A percentile compares a stretch with the other conserved stretches of the same genome.
These are phyloP conservation scores for Drosophila albomicans DNA, from an alignment of 1,140 invertebrate species.

Conservation along the genomic window DNA sequence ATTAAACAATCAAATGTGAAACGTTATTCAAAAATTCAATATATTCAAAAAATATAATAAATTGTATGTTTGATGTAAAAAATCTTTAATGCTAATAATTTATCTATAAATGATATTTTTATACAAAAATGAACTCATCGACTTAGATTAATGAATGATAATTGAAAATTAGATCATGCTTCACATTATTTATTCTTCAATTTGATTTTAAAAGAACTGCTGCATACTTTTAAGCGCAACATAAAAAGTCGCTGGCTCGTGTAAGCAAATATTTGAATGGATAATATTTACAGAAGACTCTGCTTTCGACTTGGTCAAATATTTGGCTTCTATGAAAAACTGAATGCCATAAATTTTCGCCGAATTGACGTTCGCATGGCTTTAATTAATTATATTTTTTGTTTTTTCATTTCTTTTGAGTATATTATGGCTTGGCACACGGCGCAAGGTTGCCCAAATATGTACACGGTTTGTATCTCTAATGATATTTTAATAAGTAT, in stretches of 20 bases:
- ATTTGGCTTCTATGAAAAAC: constrained; percentile 70
- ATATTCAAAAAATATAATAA: background rate
- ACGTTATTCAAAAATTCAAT: background rate
- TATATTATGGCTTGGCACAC: background rate
- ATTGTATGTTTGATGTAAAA: background rate
- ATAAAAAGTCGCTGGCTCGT: background rate
- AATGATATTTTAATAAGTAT: constrained; percentile 71
- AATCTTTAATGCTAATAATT: background rate
- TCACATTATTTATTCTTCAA: background rate
- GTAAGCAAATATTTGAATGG: constrained; percentile 58
- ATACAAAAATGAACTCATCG: too few relatives aligned
- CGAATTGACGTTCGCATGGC: constrained; percentile 64
- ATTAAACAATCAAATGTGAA: background rate
- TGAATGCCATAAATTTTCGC: constrained; percentile 69
- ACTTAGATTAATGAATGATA: too few relatives aligned
- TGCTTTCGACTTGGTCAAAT: constrained; percentile 52
- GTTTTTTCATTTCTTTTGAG: constrained; percentile 33
- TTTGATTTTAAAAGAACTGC: background rate
- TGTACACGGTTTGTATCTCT: constrained; percentile 41
- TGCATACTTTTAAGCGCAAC: constrained; percentile 43
- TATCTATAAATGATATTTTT: too few relatives aligned
- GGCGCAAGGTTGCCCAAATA: constrained; percentile 52
- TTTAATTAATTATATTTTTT: constrained; percentile 63
- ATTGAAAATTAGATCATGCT: too few relatives aligned
- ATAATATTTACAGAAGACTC: constrained; percentile 55